Base-by-base conservation (phyloP, 2,888 invertebrate species). In the Oligia latruncula region DNA sequence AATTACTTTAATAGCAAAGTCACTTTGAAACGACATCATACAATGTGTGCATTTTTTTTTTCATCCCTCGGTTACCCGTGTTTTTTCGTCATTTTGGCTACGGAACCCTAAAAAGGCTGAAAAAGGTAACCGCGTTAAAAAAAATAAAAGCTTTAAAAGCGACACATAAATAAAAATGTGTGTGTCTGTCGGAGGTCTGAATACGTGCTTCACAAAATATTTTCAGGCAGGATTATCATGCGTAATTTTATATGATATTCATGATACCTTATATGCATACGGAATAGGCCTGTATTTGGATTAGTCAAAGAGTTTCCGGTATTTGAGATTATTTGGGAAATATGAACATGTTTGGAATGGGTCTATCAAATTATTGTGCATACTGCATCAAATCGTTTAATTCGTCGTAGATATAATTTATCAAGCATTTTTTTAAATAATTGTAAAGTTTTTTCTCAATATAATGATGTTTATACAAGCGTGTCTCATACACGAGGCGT, bases 401-500 rank as follows among this genome's bases (percentile, higher is more conserved):
- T 43, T 52, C 20, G 6, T 35, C 15, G 6, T 52, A 20, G 15
- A 58, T 17, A 5, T 65, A 35, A 40, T 65, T 40, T 5, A 11
- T 8, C 0, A 17, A 52, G 29, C 15, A 29, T 29, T 29, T 40
- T 35, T 35, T 58, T 2, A 17, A 40, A 23, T 15, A 46, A 20
- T 11, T 20, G 6, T 65, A 11, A 46, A 2, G 2, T 43, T 20
- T 46, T 73, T 58, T 84, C 60, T 46, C 4, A 49, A 29, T 79
- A 60, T 60, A 64, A 64, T 71, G n/a, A 67, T 83, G 88, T 84
- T 78, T 78, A 84, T 81, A 87, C 88, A 86, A 81, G 81, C 84
- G 86, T 84, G 43, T 73, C 83, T 64, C 72, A 81, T 74, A 77
- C 49, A 77, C 46, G 62, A 77, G 15, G 68, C 76, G 74, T 71